phyloP scores from a whole-genome alignment of 2,113 vertebrate genomes.

The Hyperopisus bebe region DNA sequence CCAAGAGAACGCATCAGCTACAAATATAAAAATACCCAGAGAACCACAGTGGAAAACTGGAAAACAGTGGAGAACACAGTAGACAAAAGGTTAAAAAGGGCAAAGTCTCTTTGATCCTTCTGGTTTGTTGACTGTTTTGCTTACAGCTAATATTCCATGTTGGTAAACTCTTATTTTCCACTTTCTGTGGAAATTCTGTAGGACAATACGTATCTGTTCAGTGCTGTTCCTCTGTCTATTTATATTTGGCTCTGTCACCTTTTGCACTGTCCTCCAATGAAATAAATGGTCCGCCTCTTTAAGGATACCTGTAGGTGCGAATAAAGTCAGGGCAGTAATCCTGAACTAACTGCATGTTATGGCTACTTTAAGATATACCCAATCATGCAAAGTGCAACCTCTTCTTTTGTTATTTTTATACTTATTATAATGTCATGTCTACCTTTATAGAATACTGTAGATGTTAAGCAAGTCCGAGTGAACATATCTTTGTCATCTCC shows the following conservation, averaged over 20 bases:
- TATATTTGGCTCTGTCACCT: not conserved
- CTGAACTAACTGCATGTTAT: not conserved
- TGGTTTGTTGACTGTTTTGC: not conserved
- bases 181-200: not conserved
- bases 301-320: not conserved
- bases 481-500: not conserved
- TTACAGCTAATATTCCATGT: not conserved
- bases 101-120: not conserved
- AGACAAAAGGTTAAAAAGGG: not conserved
- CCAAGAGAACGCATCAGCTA: not conserved
- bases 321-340: not conserved
- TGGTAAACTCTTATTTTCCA: not conserved
- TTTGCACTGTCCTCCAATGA: not conserved
- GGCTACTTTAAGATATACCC: not conserved
- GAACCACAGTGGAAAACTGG: not conserved
- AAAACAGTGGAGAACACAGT: not conserved
- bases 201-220: not conserved
- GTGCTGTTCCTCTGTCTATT: not conserved
- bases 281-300: not conserved
- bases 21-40: not conserved
- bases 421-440: not conserved
- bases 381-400: not conserved
- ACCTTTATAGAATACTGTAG: not conserved
- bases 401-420: not conserved
- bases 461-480: not conserved